Percentiles rank a stretch among this genome's conserved stretches.
Evolutionary conservation across 2,888 invertebrate genomes (phyloP).

Genomic region (Coenonympha glycerion): DNA sequence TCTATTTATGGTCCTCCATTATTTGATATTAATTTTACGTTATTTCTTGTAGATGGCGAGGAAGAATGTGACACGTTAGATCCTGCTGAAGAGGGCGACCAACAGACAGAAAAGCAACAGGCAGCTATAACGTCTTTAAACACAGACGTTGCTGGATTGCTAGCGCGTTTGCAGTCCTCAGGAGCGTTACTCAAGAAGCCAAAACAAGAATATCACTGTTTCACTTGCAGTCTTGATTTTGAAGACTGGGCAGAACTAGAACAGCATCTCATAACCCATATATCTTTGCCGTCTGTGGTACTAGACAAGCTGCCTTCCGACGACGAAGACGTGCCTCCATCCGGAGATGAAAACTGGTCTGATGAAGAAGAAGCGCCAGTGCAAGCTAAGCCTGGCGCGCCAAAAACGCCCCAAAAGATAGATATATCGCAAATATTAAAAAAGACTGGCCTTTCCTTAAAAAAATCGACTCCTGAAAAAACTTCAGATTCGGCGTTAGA

Average conservation of each 20-base stretch:
- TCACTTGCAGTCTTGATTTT: conserved; percentile 72
- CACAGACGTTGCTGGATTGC: conserved; percentile 46
- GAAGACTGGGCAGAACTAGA: conserved; percentile 61
- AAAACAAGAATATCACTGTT: conserved; percentile 62
- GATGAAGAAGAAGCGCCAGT: conserved; percentile 56
- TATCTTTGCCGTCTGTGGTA: conserved; percentile 70
- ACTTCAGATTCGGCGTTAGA: conserved; percentile 52
- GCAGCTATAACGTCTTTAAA: not conserved
- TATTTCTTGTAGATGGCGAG: conserved; percentile 40
- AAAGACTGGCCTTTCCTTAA: conserved; percentile 57
- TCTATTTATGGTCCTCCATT: no score
- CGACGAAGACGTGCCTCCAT: conserved; percentile 61
- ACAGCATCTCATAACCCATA: conserved; percentile 74
- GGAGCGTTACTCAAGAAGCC: conserved; percentile 59
- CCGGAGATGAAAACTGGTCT: conserved; percentile 66
- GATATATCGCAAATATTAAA: conserved; percentile 62
- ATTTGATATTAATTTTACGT: not conserved
- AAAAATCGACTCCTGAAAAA: conserved; percentile 45
- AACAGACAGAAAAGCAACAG: conserved; percentile 15
- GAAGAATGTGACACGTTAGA: conserved; percentile 35
- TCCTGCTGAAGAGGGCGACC: conserved; percentile 30
- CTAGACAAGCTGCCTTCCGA: conserved; percentile 72
- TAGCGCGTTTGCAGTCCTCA: conserved; percentile 56
- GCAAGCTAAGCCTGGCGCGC: conserved; percentile 34
- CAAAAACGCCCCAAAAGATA: conserved; percentile 58